phyloP scores from a whole-genome alignment of 2,888 invertebrate genomes.

The Hemaris fuciformis region DNA sequence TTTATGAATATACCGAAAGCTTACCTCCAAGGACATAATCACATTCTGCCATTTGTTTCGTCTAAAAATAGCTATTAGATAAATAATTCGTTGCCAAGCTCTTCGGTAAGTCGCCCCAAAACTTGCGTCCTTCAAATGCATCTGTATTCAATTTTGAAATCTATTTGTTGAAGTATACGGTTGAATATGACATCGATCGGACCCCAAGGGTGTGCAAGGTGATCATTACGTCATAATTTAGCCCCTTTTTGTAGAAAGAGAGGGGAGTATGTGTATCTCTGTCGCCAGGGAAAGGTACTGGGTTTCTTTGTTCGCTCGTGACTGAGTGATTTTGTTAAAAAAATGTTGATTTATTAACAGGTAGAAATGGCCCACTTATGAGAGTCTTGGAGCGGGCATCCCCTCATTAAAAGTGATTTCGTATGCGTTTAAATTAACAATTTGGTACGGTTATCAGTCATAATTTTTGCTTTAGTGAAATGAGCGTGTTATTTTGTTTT shows the following conservation, averaged over 20 bases:
- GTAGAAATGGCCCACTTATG: constrained; percentile 8
- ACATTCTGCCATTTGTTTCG: not conserved
- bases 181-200: not conserved
- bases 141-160: not conserved
- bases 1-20: not conserved
- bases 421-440: not conserved
- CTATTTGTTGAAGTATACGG: not conserved
- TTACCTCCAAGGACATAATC: not conserved
- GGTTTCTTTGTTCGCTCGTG: constrained; percentile 24
- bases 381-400: not conserved
- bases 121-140: constrained; percentile 8
- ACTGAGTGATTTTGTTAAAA: constrained; percentile 16
- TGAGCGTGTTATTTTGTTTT: not conserved
- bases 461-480: not conserved
- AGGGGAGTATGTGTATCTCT: constrained; percentile 2
- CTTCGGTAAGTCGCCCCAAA: not conserved
- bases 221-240: constrained; percentile 30
- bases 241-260: constrained; percentile 25
- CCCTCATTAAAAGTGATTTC: not conserved
- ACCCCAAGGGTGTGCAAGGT: constrained; percentile 15
- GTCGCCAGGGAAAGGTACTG: constrained; percentile 15
- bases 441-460: not conserved
- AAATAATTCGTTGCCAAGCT: constrained; percentile 5
- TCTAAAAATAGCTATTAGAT: constrained; percentile 1
- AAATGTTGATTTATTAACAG: constrained; percentile 5